Conservation (phyloP, 2,113 vertebrate genomes). For the Procavia capensis region DNA sequence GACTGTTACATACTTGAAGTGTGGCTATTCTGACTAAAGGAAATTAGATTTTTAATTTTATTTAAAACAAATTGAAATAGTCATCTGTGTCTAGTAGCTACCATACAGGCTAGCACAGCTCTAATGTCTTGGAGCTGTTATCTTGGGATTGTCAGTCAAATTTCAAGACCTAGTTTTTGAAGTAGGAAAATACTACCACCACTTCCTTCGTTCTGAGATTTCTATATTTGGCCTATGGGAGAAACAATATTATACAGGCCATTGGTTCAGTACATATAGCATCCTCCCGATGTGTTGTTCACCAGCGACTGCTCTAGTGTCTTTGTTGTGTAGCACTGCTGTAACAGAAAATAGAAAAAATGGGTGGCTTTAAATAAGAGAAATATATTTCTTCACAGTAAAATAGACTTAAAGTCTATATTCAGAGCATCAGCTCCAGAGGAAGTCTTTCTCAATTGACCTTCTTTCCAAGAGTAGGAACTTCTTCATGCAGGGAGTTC, state of each 20-base stretch:
- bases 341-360: too few species aligned
- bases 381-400: too few species aligned
- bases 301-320: not conserved
- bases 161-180: not conserved
- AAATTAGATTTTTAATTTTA: conserved; percentile 6
- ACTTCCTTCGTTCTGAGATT: not conserved
- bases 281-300: not conserved
- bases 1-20: not conserved
- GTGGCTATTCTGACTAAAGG: not conserved
- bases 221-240: not conserved
- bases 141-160: not conserved
- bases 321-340: too few species aligned
- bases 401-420: too few species aligned
- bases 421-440: too few species aligned
- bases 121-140: not conserved
- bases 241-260: not conserved
- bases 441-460: too few species aligned
- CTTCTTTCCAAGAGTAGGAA: too few species aligned
- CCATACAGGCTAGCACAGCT: not conserved
- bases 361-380: too few species aligned
- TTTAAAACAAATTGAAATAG: conserved; percentile 16
- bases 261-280: not conserved
- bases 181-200: not conserved
- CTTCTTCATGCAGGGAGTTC: too few species aligned
- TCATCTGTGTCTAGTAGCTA: not conserved